Percentiles rank a stretch among this genome's conserved stretches.
Evolutionary conservation across 2,888 invertebrate genomes (phyloP).

Genomic region (Amphipyra berbera): DNA sequence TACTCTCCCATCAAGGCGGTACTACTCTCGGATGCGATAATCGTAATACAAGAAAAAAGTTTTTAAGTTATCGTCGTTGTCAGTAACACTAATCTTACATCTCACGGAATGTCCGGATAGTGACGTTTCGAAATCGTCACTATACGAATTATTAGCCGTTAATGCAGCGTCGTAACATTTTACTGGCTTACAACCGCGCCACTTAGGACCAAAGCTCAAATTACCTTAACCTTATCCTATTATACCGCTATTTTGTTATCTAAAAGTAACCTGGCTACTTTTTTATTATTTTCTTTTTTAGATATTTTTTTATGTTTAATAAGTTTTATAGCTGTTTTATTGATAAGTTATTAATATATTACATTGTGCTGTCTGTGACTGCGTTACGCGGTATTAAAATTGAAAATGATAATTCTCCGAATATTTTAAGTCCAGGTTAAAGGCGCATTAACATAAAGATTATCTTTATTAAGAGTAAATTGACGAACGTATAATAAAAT

Average conservation of each 20-base stretch:
- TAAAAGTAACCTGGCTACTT: conserved; percentile 53
- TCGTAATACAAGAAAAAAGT: conserved; percentile 80
- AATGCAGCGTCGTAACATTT: conserved; percentile 79
- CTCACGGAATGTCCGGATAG: conserved; percentile 74
- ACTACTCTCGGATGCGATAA: conserved; percentile 74
- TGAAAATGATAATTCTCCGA: conserved; percentile 38
- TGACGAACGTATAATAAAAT: conserved; percentile 49
- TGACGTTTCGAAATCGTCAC: conserved; percentile 84
- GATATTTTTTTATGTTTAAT: conserved; percentile 40
- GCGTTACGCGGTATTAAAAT: conserved; percentile 47
- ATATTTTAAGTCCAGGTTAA: conserved; percentile 36
- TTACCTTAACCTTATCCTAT: conserved; percentile 70
- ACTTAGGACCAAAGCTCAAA: conserved; percentile 78
- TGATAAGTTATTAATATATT: conserved; percentile 43
- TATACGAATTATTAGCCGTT: conserved; percentile 82
- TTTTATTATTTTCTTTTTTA: conserved; percentile 52
- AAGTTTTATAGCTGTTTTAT: conserved; percentile 49
- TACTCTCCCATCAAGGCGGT: conserved; percentile 73
- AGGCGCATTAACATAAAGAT: conserved; percentile 41
- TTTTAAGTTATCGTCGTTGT: conserved; percentile 80
- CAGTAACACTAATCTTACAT: conserved; percentile 81
- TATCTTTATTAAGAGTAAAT: conserved; percentile 49
- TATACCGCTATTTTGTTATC: conserved; percentile 57
- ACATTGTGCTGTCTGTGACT: conserved; percentile 38
- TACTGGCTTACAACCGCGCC: conserved; percentile 76